phyloP scores from a whole-genome alignment of 2,888 invertebrate genomes.

The Empis stercorea region DNA sequence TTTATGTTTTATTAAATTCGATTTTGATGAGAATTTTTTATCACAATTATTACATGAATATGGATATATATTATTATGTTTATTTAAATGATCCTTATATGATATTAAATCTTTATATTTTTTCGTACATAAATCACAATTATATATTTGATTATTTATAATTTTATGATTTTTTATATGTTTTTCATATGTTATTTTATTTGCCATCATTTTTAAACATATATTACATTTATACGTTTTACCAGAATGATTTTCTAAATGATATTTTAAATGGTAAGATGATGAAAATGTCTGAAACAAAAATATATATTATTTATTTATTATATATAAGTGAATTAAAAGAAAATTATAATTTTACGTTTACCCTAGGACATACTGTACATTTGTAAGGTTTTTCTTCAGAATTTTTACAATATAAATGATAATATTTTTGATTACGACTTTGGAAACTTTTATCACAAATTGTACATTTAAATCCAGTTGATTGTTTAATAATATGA shows the following conservation, averaged over 20 bases:
- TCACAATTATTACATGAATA: constrained; percentile 47
- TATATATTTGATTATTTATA: constrained; percentile 45
- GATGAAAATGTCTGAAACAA: constrained; percentile 49
- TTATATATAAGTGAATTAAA: neutral
- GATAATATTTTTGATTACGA: constrained; percentile 52
- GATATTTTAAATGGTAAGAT: constrained; percentile 60
- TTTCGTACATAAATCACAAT: constrained; percentile 51
- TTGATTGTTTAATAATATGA: neutral
- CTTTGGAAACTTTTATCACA: constrained; percentile 57
- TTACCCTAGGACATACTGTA: constrained; percentile 28
- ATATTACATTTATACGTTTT: constrained; percentile 46
- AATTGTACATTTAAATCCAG: constrained; percentile 41
- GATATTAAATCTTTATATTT: constrained; percentile 47
- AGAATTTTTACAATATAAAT: constrained; percentile 46
- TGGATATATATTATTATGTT: constrained; percentile 50
- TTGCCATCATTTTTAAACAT: constrained; percentile 42
- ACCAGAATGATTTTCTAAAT: constrained; percentile 50
- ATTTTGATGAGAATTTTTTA: constrained; percentile 45
- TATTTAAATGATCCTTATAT: constrained; percentile 46
- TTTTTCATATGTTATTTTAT: too few species aligned
- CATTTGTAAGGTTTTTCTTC: constrained; percentile 40
- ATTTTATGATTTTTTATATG: too few species aligned
- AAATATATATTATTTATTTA: too few species aligned
- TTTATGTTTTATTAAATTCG: constrained; percentile 54
- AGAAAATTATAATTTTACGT: neutral